Base-by-base conservation (phyloP, 2,797 vertebrate species). In the Acomys russatus region DNA sequence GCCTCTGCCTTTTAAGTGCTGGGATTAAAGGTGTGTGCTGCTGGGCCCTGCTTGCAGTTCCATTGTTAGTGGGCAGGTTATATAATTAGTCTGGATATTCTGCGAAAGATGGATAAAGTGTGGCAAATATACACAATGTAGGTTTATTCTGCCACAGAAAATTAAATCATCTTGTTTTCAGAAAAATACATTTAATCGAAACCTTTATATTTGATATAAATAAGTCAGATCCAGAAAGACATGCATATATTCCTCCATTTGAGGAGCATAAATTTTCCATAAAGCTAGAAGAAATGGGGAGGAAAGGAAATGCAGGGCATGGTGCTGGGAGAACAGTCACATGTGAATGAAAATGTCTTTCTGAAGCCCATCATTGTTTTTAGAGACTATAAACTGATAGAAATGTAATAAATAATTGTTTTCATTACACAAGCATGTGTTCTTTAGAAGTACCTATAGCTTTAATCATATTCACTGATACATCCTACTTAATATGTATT, bases 351-450 rank as follows among this genome's bases (percentile, higher is more conserved):
- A 86, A 73, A 59, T 10, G 6, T 9, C 66, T 38, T 44, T 59
- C n/a, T 59, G 22, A 87, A 70, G 56, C 12, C 25, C 22, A 87
- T 59, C 22, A 17, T 11, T 59, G 1, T 73, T 71, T 73, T 68
- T 22, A 59, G 12, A 56, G n/a, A 71, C 33, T 73, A 87, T 59
- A 71, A 35, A 6, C 14, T 33, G 35, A 18, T 38, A 59, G 10
- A 56, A 56, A 18, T 59, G n/a, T 56, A 70, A 56, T 89, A 90
- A 86, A 20, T 61, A 44, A 5, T 54, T 92, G 22, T 59, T 73
- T 92, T 28, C n/a, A 33, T 88, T 95, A 74, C 44, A 56, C 4
- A 86, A 89, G 6, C 35, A 66, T 11, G 1, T 91, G 93, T 93
- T 83, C 38, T 70, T 82, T 6, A 33, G 10, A 23, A 59, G 20